Conservation (phyloP, 2,113 vertebrate species). For the Tachysurus vachellii region DNA sequence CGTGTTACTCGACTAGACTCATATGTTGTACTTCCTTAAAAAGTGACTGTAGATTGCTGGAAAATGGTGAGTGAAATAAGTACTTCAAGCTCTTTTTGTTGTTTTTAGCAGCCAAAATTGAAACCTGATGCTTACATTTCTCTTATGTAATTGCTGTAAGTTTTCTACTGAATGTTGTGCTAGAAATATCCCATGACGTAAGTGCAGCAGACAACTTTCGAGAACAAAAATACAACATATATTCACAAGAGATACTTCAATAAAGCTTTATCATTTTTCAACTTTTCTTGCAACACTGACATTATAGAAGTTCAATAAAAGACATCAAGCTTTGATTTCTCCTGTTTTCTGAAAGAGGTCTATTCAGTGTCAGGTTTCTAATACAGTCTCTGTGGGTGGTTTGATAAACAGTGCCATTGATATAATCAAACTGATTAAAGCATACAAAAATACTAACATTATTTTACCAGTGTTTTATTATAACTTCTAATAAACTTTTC, state of each 20-base stretch:
- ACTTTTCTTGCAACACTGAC: background rate
- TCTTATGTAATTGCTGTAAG: background rate
- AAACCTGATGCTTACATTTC: background rate
- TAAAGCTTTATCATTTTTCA: background rate
- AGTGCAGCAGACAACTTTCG: background rate
- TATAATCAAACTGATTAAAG: background rate
- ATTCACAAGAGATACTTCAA: background rate
- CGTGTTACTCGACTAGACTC: no score
- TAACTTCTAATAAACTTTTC: background rate
- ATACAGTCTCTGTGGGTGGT: background rate
- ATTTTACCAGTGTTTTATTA: background rate
- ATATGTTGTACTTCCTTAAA: background rate
- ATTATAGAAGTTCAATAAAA: background rate
- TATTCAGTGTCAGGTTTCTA: background rate
- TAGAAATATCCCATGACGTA: background rate
- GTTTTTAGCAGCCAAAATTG: background rate
- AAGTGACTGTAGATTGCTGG: no score
- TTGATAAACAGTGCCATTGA: background rate
- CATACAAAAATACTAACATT: background rate
- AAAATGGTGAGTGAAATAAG: background rate
- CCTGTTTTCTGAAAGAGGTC: background rate
- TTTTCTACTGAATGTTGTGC: background rate
- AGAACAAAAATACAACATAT: background rate
- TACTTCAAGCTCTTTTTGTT: background rate
- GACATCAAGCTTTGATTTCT: background rate